Base-by-base conservation (phyloP, 2,888 invertebrate species). In the Fragum fragum region DNA sequence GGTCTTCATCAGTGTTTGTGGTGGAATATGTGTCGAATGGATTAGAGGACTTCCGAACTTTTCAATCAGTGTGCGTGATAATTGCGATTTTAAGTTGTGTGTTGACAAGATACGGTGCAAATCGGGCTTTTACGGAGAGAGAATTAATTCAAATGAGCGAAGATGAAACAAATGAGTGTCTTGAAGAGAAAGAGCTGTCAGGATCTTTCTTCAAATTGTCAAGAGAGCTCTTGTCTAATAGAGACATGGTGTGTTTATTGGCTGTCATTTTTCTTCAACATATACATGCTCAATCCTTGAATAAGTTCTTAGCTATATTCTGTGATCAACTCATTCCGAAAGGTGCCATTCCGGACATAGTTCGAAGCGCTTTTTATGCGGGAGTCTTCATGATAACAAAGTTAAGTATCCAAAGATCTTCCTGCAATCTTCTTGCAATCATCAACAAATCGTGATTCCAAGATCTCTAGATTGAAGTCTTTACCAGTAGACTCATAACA, bases 231-330 rank as follows among this genome's bases (percentile, higher is more conserved):
- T 61, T 93, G 18, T 84, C 73, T 3, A 87, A 91, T 47, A 80
- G 84, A 57, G 91, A 91, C 69, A 93, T 93, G 68, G n/a, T 93
- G 16, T 76, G 87, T 23, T 93, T 93, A 88, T 93, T 93, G 1
- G 70, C 87, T 3, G 88, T 89, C 70, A 93, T 93, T 75, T 92
- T 93, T 77, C 90, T 87, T 61, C 92, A 92, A 73, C 87, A 89
- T 42, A 92, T 91, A 76, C 90, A 92, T 55, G 73, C 79, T 32
- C 81, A 90, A 7, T 93, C 91, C 68, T 66, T 90, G 2, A 71
- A 80, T 2, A 91, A 89, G 69, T 93, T 93, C 71, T 82, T 90
- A n/a, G 88, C 88, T 28, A 91, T 93, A 29, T 73, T 93, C 47
- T 87, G 89, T 78, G 93, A 93, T 70, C 85, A 91, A 11, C 80